phyloP scores from a whole-genome alignment of 1,140 invertebrate genomes.

The Ostrea edulis region DNA sequence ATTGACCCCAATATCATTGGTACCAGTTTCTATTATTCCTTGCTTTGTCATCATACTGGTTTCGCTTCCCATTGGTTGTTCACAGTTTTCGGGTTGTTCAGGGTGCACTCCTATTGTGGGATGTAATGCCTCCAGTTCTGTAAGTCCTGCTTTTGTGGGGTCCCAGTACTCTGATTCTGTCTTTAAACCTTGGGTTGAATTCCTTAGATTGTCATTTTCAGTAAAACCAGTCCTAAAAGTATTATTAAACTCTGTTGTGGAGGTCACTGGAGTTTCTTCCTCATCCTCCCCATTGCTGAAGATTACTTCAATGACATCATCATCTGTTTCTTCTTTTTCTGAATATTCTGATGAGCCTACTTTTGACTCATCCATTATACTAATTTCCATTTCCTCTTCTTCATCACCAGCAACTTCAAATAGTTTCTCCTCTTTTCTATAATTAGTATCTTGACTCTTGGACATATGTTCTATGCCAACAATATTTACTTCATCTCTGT shows the following conservation, averaged over 20 bases:
- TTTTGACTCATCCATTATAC: slow-evolving; percentile 13
- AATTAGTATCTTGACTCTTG: neutral
- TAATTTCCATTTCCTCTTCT: slow-evolving; percentile 25
- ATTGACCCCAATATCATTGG: neutral
- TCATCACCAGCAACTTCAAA: neutral
- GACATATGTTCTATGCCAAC: neutral
- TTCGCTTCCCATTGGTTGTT: neutral
- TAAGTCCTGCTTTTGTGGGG: neutral
- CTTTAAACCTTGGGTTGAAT: neutral
- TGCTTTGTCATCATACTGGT: neutral
- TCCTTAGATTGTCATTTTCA: neutral
- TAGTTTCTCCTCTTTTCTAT: neutral
- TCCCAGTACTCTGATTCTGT: neutral
- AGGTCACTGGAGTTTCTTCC: neutral
- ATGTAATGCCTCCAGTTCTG: neutral
- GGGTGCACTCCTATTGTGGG: neutral
- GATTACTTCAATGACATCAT: slow-evolving; percentile 15
- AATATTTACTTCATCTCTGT: neutral
- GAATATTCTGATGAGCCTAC: neutral
- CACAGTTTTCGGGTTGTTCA: neutral
- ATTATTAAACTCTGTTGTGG: slow-evolving; percentile 7
- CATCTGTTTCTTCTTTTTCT: slow-evolving; percentile 12
- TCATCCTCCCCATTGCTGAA: slow-evolving; percentile 25
- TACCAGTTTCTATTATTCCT: neutral
- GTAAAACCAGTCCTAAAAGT: neutral